Evolutionary conservation across 2,888 invertebrate species (phyloP), one percentile per base, ranked within the genome.

Genomic region (Maniola hyperantus): DNA sequence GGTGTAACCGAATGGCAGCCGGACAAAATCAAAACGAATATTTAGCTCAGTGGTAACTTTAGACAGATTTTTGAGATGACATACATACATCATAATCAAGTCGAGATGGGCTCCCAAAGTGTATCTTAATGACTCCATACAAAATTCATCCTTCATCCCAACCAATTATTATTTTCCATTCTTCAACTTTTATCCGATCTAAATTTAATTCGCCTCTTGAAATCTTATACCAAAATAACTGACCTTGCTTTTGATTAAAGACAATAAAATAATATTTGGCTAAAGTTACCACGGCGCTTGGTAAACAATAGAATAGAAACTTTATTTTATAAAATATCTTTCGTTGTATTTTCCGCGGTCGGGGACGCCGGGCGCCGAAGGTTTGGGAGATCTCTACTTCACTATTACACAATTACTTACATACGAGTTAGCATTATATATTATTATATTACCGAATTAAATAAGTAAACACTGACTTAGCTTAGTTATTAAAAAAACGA

Each of bases 391-490:
- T 92, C 91, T 88, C 91, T 90, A 90, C 89, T 87, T 85, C 84
- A 85, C 84, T 87, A 88, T 86, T 90, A 89, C 86, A 91, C 88
- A 86, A 84, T 85, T 85, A 89, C 91, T 89, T 91, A 91, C 83
- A 84, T 83, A 90, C 85, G 83, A 91, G 88, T 89, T 92, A 92
- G 87, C 85, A 85, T 89, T 87, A 88, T 55, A 63, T 46, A 55
- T 59, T 59, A 59, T 59, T 46, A 59, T 77, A 82, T 42, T 83
- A 89, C 86, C 81, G 85, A 90, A 90, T 89, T 89, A 91, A 88
- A 91, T 89, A 90, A 89, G 87, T 91, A 90, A 92, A 92, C 91
- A 89, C 88, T 90, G 90, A 92, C 90, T 91, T 92, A 92, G 89
- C 91, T 88, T 90, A 90, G 86, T 83, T 87, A 88, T 88, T 87